These are phyloP conservation scores for Montipora sp. DNA, from an alignment of 64 coral and sea anemone genomes.

Conservation along the genomic window DNA sequence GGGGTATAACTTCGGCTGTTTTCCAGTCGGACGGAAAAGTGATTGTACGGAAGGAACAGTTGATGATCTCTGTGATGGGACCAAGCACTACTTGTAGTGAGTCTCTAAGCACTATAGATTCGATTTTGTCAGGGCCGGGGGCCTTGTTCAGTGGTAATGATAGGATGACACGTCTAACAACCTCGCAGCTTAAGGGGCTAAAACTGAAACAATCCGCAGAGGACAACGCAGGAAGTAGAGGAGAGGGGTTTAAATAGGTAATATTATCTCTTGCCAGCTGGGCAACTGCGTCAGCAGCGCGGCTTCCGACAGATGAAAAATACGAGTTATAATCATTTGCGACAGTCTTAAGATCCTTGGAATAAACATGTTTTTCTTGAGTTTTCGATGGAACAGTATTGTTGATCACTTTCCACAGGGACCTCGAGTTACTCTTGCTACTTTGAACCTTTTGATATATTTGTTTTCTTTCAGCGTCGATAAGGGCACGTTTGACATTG, in stretches of 20 bases:
- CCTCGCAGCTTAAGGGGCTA: not conserved
- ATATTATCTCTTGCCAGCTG: constrained; percentile 33
- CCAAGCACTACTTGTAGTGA: constrained; percentile 12
- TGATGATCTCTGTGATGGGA: constrained; percentile 43
- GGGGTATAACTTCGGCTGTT: too few species aligned
- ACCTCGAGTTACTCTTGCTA: constrained; percentile 7
- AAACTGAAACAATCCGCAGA: not conserved
- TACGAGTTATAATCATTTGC: constrained; percentile 22
- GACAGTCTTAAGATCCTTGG: not conserved
- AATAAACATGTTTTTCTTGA: not conserved
- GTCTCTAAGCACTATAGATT: not conserved
- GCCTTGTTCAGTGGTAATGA: not conserved
- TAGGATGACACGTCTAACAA: constrained; percentile 26
- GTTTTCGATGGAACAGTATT: not conserved
- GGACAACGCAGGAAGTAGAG: not conserved
- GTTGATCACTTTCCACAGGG: constrained; percentile 46
- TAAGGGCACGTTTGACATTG: not conserved
- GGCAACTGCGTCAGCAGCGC: constrained; percentile 22
- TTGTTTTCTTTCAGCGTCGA: constrained; percentile 47
- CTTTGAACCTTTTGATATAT: not conserved
- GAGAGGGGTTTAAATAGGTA: not conserved
- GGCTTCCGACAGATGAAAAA: constrained; percentile 52
- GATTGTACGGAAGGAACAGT: constrained; percentile 8
- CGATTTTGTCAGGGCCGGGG: not conserved
- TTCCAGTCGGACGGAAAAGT: too few species aligned